Evolutionary conservation across 2,888 invertebrate genomes (phyloP).

Genomic region (Cerastis leucographa): DNA sequence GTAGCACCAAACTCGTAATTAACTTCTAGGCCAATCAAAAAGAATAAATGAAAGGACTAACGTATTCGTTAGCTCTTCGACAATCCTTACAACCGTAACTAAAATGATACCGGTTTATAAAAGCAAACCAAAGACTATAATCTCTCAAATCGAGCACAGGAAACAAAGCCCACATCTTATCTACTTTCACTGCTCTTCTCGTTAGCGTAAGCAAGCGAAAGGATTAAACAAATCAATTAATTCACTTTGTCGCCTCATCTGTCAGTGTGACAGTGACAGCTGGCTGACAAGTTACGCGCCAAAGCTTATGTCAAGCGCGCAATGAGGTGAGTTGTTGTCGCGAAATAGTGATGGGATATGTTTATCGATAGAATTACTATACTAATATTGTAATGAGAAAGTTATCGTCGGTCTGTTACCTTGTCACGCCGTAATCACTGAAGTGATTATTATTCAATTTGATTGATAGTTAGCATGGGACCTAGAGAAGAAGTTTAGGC

Average conservation of each 20-base stretch:
- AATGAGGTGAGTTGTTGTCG: constrained; percentile 6
- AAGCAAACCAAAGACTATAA: neutral
- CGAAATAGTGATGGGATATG: constrained; percentile 12
- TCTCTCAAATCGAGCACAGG: constrained; percentile 16
- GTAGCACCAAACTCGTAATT: neutral
- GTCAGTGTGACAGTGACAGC: constrained; percentile 46
- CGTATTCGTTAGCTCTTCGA: neutral
- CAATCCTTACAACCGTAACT: neutral
- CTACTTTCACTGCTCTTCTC: constrained; percentile 46
- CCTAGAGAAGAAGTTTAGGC: neutral
- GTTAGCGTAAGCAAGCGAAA: constrained; percentile 48
- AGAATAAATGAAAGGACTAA: neutral
- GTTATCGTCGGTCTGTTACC: neutral
- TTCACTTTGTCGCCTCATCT: constrained; percentile 37
- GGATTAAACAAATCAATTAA: constrained; percentile 44
- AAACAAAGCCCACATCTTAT: constrained; percentile 29
- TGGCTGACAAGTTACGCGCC: constrained; percentile 59
- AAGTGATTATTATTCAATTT: neutral
- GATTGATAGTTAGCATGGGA: neutral
- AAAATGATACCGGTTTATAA: constrained; percentile 18
- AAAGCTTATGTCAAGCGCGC: constrained; percentile 41
- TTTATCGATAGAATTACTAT: constrained; percentile 12
- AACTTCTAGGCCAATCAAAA: neutral
- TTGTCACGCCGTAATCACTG: neutral
- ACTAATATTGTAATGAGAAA: neutral